phyloP scores from a whole-genome alignment of 1,140 invertebrate species.

The Drosophila pectinifera region DNA sequence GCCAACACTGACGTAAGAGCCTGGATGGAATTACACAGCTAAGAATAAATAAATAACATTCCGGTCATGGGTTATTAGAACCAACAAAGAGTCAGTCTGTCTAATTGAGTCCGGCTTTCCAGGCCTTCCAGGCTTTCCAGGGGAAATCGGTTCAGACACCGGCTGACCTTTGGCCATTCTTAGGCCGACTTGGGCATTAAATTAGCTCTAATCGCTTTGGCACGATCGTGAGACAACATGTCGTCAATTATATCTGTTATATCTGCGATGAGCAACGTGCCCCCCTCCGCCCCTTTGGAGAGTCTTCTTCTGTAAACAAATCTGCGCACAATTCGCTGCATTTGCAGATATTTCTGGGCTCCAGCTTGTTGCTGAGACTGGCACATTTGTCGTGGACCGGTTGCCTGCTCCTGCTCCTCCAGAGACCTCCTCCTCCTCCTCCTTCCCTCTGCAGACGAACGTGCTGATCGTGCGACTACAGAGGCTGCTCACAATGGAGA shows the following conservation, averaged over 20 bases:
- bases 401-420: constrained; percentile 39
- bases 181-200: constrained; percentile 55
- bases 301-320: constrained; percentile 76
- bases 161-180: constrained; percentile 22
- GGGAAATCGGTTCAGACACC: too few species aligned
- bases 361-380: constrained; percentile 73
- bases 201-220: constrained; percentile 82
- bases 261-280: constrained; percentile 76
- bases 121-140: not conserved
- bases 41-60: constrained; percentile 50
- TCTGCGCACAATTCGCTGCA: constrained; percentile 79
- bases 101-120: not conserved
- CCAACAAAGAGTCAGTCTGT: not conserved
- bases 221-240: constrained; percentile 84
- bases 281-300: constrained; percentile 14
- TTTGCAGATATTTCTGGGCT: constrained; percentile 60
- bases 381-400: constrained; percentile 74
- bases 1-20: constrained; percentile 41
- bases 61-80: constrained; percentile 3
- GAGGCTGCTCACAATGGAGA: constrained; percentile 41
- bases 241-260: constrained; percentile 84
- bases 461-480: constrained; percentile 81
- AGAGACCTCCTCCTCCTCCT: not conserved
- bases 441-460: constrained; percentile 54
- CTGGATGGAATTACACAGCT: constrained; percentile 61